Evolutionary conservation across 2,797 vertebrate species (phyloP).

Genomic region (Pterois miles): DNA sequence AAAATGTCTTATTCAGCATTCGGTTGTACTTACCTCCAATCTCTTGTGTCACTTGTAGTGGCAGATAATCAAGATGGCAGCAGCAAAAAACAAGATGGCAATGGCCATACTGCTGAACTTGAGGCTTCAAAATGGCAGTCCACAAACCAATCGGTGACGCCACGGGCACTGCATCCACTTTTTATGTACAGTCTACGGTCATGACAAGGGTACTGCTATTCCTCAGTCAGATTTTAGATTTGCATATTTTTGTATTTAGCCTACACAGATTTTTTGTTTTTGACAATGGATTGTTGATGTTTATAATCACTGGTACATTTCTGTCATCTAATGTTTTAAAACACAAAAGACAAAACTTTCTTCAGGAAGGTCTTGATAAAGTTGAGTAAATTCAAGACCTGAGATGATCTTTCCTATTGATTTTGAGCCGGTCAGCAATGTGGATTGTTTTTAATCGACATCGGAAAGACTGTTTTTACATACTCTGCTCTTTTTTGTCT

Average conservation of each 20-base stretch:
- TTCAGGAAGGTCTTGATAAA: not conserved
- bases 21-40: no score
- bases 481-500: constrained; percentile 12
- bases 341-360: not conserved
- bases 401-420: not conserved
- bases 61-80: no score
- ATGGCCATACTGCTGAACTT: no score
- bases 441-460: constrained; percentile 17
- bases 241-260: not conserved
- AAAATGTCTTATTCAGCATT: no score
- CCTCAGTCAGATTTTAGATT: not conserved
- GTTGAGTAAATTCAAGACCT: not conserved
- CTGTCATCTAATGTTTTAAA: not conserved
- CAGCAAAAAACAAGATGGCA: no score
- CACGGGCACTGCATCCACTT: no score
- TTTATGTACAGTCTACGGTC: not conserved
- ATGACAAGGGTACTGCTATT: not conserved
- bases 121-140: no score
- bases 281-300: not conserved
- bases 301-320: not conserved
- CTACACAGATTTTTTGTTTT: not conserved
- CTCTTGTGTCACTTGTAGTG: no score
- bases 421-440: constrained; percentile 13
- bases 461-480: constrained; percentile 18
- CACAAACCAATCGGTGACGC: fast-evolving